phyloP scores from a whole-genome alignment of 2,113 vertebrate genomes.

The Rutilus rutilus region DNA sequence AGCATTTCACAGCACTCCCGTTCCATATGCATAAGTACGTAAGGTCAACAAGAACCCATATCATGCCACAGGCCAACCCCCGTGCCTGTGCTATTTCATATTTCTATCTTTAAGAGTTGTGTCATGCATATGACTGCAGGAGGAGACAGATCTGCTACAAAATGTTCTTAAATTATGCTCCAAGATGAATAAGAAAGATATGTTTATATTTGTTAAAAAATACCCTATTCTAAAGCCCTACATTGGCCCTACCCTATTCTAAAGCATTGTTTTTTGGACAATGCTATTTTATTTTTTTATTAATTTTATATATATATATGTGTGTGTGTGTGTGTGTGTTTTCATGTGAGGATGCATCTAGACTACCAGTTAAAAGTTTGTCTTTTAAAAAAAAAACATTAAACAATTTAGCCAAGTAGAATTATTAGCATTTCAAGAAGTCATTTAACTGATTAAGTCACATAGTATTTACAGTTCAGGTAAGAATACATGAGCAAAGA shows the following conservation, averaged over 20 bases:
- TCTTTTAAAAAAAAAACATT: too few species aligned
- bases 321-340: too few species aligned
- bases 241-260: too few species aligned
- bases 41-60: slow-evolving; percentile 35
- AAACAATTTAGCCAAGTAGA: background rate
- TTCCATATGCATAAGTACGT: slow-evolving; percentile 3
- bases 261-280: too few species aligned
- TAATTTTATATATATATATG: too few species aligned
- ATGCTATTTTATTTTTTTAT: background rate
- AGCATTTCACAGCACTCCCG: background rate
- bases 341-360: background rate
- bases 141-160: background rate
- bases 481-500: background rate
- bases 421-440: background rate
- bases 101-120: background rate
- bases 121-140: background rate
- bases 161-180: background rate
- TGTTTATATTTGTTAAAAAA: background rate
- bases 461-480: background rate
- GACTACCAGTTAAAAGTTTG: background rate
- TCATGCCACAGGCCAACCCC: slow-evolving; percentile 15
- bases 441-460: background rate
- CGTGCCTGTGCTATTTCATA: slow-evolving; percentile 24
- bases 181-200: background rate
- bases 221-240: background rate